Evolutionary conservation across 2,888 invertebrate species (phyloP).

Genomic region (Arctia plantaginis): DNA sequence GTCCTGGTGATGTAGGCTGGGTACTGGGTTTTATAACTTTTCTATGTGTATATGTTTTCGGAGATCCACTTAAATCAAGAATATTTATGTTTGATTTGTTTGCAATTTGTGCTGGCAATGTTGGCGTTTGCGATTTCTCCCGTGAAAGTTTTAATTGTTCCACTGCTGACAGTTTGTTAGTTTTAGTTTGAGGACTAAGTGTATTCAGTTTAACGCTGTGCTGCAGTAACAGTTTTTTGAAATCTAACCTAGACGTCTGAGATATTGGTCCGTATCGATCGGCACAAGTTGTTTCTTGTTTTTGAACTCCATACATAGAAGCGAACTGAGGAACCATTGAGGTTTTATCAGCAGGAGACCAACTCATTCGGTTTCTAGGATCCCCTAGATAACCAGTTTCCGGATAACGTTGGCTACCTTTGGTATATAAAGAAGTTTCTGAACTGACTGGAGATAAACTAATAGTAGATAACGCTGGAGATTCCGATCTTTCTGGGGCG

Average conservation of each 20-base stretch:
- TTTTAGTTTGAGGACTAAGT: constrained; percentile 84
- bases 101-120: constrained; percentile 63
- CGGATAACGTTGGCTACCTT: constrained; percentile 81
- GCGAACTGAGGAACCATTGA: constrained; percentile 62
- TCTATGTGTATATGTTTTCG: constrained; percentile 89
- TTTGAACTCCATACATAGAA: constrained; percentile 61
- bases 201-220: constrained; percentile 89
- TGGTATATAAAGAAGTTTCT: constrained; percentile 77
- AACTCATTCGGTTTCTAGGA: constrained; percentile 87
- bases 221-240: constrained; percentile 92
- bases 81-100: constrained; percentile 87
- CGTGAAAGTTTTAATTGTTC: constrained; percentile 91
- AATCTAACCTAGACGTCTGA: constrained; percentile 93
- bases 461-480: constrained; percentile 77
- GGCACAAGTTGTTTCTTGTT: constrained; percentile 84
- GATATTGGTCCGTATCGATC: constrained; percentile 88
- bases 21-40: constrained; percentile 84
- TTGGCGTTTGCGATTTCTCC: constrained; percentile 79
- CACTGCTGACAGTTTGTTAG: constrained; percentile 90
- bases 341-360: constrained; percentile 86
- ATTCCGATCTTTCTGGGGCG: constrained; percentile 79
- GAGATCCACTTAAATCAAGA: constrained; percentile 90
- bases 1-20: constrained; percentile 84
- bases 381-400: constrained; percentile 88
- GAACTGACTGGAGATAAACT: constrained; percentile 84